These are phyloP conservation scores for Muntiacus reevesi DNA, from an alignment of 2,113 vertebrate genomes.

Conservation along the genomic window DNA sequence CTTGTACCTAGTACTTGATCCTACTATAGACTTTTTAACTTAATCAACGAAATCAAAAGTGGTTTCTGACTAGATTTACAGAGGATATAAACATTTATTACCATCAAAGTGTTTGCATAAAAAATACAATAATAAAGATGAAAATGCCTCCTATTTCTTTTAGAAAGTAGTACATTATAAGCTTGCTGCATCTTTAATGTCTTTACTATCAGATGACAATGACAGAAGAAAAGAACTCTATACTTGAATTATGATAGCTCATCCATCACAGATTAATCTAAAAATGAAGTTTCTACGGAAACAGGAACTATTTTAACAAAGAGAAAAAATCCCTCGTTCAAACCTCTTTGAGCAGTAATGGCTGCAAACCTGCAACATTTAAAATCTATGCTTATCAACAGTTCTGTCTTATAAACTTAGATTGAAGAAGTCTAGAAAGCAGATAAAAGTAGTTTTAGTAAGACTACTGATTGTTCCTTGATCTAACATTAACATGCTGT, in stretches of 20 bases:
- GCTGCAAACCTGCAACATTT: background rate
- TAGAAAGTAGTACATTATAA: background rate
- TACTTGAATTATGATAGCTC: background rate
- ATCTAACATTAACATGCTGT: background rate
- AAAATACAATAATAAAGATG: background rate
- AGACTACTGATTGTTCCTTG: background rate
- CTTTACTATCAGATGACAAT: background rate
- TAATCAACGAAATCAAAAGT: background rate
- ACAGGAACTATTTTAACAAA: background rate
- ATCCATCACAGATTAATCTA: background rate
- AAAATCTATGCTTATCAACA: background rate
- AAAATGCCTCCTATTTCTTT: background rate
- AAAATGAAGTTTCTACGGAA: background rate
- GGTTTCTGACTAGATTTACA: background rate
- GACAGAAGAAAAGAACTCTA: background rate
- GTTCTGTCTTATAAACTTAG: background rate
- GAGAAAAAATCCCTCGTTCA: background rate
- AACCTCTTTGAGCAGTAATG: background rate
- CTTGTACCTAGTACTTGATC: background rate
- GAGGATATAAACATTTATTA: background rate
- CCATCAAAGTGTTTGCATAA: background rate
- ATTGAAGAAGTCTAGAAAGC: background rate
- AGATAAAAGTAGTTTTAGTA: background rate
- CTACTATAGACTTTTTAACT: background rate
- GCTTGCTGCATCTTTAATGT: background rate